A percentile compares a stretch with the other conserved stretches of the same genome.
Conservation (phyloP, 2,797 vertebrate genomes). For the Scarus forsteni region DNA sequence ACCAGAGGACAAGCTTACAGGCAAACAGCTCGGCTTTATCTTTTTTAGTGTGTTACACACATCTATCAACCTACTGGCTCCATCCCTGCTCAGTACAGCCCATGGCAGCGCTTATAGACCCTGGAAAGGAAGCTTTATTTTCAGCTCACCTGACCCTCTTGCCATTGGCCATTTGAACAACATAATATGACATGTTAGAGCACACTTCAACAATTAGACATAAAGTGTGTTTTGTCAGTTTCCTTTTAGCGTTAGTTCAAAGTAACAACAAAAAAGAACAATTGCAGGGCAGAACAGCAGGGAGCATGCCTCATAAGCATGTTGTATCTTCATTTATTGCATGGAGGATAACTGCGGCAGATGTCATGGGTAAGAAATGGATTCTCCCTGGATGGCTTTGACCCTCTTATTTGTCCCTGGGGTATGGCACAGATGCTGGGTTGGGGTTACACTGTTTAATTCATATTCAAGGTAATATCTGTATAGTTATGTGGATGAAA, state of each 20-base stretch:
- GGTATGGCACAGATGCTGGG: constrained; percentile 76
- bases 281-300: constrained; percentile 22
- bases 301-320: constrained; percentile 62
- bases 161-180: constrained; percentile 26
- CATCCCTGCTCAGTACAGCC: constrained; percentile 16
- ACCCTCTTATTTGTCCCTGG: constrained; percentile 80
- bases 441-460: constrained; percentile 54
- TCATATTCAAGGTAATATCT: constrained; percentile 36
- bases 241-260: constrained; percentile 53
- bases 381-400: constrained; percentile 75
- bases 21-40: constrained; percentile 58
- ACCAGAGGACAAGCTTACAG: constrained; percentile 44
- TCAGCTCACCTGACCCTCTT: constrained; percentile 42
- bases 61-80: constrained; percentile 26
- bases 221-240: constrained; percentile 47
- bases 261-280: constrained; percentile 27
- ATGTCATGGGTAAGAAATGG: constrained; percentile 79
- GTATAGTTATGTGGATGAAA: constrained; percentile 14
- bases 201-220: constrained; percentile 20
- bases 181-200: constrained; percentile 40
- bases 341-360: constrained; percentile 74
- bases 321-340: constrained; percentile 67
- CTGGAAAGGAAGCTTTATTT: constrained; percentile 14
- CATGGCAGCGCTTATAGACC: constrained; percentile 9
- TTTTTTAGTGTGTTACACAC: constrained; percentile 50